phyloP scores from a whole-genome alignment of 2,888 invertebrate species.

The Tetanocera ferruginea region DNA sequence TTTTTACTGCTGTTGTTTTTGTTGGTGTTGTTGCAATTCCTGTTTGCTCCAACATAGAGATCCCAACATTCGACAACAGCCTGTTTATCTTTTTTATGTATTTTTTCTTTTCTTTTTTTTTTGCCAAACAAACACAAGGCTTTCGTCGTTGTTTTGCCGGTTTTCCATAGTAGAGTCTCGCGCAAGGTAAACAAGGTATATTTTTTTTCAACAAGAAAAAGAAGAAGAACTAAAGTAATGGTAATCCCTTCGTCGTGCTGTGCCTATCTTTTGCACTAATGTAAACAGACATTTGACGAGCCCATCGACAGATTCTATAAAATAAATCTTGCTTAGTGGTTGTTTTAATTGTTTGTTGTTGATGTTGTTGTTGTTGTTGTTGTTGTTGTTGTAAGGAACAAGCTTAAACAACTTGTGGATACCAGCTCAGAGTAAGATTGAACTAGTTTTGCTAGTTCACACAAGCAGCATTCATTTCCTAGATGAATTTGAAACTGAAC shows the following conservation, averaged over 20 bases:
- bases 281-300: slow-evolving; percentile 11
- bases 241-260: background rate
- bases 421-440: no score
- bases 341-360: background rate
- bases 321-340: background rate
- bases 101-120: background rate
- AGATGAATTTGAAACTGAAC: no score
- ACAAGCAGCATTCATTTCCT: no score
- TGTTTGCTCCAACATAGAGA: background rate
- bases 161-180: background rate
- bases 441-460: no score
- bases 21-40: background rate
- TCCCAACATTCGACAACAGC: background rate
- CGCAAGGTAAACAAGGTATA: slow-evolving; percentile 19
- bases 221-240: background rate
- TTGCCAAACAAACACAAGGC: background rate
- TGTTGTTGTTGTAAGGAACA: no score
- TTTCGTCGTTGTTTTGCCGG: background rate
- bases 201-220: no score
- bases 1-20: background rate
- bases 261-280: background rate
- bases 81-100: background rate
- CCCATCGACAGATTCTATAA: background rate
- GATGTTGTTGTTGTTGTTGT: no score
- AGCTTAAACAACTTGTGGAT: no score